A percentile compares a stretch with the other conserved stretches of the same genome.
phyloP scores from a whole-genome alignment of 2,888 invertebrate species.

The Calliphora vomitoria region DNA sequence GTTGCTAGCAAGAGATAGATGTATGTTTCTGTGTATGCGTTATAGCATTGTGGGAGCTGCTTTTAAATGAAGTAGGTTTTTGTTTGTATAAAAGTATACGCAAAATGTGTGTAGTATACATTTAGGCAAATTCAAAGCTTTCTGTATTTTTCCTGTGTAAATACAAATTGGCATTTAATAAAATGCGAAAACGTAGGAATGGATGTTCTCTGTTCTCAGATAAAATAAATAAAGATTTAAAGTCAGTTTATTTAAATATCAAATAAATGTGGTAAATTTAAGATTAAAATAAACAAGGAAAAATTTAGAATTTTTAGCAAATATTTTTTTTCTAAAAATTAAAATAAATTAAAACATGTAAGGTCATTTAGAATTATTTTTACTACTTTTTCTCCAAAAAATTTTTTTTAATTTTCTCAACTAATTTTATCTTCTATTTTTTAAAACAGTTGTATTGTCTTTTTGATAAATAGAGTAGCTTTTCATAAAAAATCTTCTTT shows the following conservation, averaged over 20 bases:
- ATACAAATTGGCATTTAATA: constrained; percentile 6
- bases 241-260: background rate
- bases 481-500: no score
- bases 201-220: background rate
- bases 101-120: constrained; percentile 21
- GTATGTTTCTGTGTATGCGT: no score
- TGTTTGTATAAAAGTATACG: background rate
- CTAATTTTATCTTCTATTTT: no score
- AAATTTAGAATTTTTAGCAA: no score
- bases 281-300: no score
- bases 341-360: no score
- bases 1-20: constrained; percentile 9
- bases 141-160: background rate
- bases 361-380: no score
- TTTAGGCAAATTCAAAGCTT: constrained; percentile 8
- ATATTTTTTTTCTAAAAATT: no score
- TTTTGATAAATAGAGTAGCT: no score
- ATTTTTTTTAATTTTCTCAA: no score
- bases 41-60: background rate
- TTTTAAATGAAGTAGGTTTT: constrained; percentile 33
- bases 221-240: background rate
- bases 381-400: no score
- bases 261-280: background rate
- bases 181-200: background rate
- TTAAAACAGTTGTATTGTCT: no score